A percentile compares a stretch with the other conserved stretches of the same genome.
Conservation (phyloP, 2,797 vertebrate species). For the Calcarius lapponicus region DNA sequence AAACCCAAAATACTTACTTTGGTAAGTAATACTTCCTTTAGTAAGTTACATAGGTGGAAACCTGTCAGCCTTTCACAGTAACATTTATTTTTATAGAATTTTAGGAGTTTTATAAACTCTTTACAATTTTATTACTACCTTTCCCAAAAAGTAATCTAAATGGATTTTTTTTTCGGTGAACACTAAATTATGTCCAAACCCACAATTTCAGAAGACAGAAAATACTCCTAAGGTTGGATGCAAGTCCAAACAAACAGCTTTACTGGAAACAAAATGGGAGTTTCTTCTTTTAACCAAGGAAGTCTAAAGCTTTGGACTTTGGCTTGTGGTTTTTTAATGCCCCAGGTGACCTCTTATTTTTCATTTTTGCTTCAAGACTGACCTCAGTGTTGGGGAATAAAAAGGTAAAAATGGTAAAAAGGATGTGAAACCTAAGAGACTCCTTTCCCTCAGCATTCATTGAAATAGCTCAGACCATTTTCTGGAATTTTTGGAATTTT, state of each 20-base stretch:
- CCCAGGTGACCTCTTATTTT: neutral
- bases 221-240: neutral
- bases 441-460: neutral
- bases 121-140: neutral
- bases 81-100: neutral
- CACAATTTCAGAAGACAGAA: neutral
- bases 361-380: neutral
- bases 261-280: neutral
- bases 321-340: neutral
- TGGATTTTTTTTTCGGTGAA: neutral
- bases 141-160: neutral
- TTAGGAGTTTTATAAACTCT: neutral
- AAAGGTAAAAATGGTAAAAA: neutral
- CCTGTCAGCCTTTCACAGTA: conserved; percentile 1
- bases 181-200: neutral
- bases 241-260: neutral
- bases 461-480: neutral
- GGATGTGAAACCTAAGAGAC: neutral
- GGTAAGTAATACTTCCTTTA: neutral
- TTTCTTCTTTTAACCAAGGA: neutral
- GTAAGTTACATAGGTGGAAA: neutral
- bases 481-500: neutral
- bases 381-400: neutral
- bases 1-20: neutral
- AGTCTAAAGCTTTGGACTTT: neutral